Conservation (phyloP, 1,140 invertebrate genomes). For the Ephestia elutella region DNA sequence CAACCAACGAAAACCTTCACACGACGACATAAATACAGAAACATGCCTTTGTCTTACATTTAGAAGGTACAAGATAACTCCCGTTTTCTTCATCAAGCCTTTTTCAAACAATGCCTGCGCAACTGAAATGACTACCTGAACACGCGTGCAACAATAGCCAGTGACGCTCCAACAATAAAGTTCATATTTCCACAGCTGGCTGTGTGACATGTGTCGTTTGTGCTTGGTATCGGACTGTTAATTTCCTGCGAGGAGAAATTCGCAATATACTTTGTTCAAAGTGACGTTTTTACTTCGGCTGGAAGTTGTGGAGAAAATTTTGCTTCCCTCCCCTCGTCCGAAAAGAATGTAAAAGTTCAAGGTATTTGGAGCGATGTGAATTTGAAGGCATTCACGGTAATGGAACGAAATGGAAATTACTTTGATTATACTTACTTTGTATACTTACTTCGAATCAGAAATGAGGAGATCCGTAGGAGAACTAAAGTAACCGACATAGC, state of each 20-base stretch:
- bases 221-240: not conserved
- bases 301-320: not conserved
- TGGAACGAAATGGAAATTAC: no score
- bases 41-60: not conserved
- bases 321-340: not conserved
- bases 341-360: not conserved
- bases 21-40: not conserved
- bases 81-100: not conserved
- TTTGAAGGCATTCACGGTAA: not conserved
- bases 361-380: not conserved
- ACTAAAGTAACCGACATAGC: no score
- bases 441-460: no score
- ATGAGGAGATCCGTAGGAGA: no score
- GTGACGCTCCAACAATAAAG: not conserved
- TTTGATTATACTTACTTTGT: no score
- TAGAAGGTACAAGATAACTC: not conserved
- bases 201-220: not conserved
- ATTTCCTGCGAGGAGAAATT: conserved; percentile 1
- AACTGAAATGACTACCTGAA: not conserved
- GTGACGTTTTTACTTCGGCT: conserved; percentile 1
- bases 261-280: not conserved
- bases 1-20: no score
- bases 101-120: not conserved
- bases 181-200: not conserved
- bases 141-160: not conserved